Base-by-base conservation (phyloP, 2,888 invertebrate species). In the Troilus luridus region DNA sequence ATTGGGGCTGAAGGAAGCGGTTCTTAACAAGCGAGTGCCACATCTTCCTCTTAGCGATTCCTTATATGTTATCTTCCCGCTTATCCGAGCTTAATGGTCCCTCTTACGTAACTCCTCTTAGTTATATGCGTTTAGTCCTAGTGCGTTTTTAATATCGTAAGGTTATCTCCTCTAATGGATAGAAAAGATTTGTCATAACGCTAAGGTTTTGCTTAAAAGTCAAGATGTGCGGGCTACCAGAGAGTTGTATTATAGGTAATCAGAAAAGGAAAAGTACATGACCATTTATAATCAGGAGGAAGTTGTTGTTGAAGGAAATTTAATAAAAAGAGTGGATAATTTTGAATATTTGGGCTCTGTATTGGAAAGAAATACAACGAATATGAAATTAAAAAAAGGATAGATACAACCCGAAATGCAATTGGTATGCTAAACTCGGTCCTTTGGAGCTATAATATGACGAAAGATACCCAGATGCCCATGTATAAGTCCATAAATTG, bases 21-120 rank as follows among this genome's bases (percentile, higher is more conserved):
- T 56, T 56, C 85, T n/a, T 85, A 85, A 85, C 56, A 85, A 85
- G 56, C 56, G 56, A 54, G 56, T 85, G 85, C 56, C 56, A 85
- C 56, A 85, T 85, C 85, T 85, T 85, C 85, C 85, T 85, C 56
- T 85, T 85, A 12, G 56, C 85, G n/a, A 56, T 77, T 77, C 72
- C 72, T 77, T 77, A 77, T 77, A 77, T 77, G 72, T 77, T 77
- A 77, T 77, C 72, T 77, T 77, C 72, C 72, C 72, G 72, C 72
- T 77, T 77, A 77, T 77, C 72, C 27, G 27, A 6, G 72, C 72
- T 77, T 77, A 77, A 77, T 77, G 72, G 72, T 77, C 72, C 41
- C 17, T 9, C 72, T 77, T 77, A 77, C 17, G 72, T 77, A 77
- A 77, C 72, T 41, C 17, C 72, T 77, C 27, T 77, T 77, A 77